Percentiles rank a stretch among this genome's conserved stretches.
Evolutionary conservation across 2,797 vertebrate genomes (phyloP).

Genomic region (Takifugu rubripes): DNA sequence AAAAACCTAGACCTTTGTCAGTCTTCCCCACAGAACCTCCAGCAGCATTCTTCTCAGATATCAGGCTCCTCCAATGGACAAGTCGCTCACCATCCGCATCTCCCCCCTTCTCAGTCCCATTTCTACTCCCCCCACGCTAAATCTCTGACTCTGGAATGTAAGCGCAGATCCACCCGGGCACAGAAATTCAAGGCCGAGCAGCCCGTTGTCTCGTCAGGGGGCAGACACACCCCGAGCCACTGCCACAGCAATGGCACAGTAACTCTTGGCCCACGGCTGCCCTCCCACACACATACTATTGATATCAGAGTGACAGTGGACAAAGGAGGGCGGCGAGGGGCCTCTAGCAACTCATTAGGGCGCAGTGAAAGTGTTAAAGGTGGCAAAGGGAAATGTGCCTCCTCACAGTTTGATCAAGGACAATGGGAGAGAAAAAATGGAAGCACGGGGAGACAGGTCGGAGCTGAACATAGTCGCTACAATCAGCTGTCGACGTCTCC

Average conservation of each 20-base stretch:
- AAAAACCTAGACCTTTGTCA: slow-evolving; percentile 77
- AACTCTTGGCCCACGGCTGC: slow-evolving; percentile 70
- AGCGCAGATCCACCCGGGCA: slow-evolving; percentile 62
- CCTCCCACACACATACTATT: slow-evolving; percentile 78
- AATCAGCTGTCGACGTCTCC: slow-evolving; percentile 66
- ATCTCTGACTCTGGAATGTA: slow-evolving; percentile 76
- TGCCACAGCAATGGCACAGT: slow-evolving; percentile 75
- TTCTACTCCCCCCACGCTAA: slow-evolving; percentile 65
- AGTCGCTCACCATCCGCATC: slow-evolving; percentile 52
- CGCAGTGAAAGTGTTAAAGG: slow-evolving; percentile 59
- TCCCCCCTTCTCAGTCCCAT: slow-evolving; percentile 57
- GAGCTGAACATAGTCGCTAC: slow-evolving; percentile 54
- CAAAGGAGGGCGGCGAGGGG: slow-evolving; percentile 61
- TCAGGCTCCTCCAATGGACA: slow-evolving; percentile 62
- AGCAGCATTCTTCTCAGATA: slow-evolving; percentile 67
- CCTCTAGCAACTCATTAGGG: slow-evolving; percentile 66
- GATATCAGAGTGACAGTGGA: slow-evolving; percentile 79
- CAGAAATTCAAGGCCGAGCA: slow-evolving; percentile 68
- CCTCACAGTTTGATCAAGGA: slow-evolving; percentile 71
- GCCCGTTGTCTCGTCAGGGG: slow-evolving; percentile 46
- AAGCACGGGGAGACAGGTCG: slow-evolving; percentile 45
- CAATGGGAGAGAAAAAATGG: slow-evolving; percentile 66
- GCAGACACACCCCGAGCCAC: slow-evolving; percentile 64
- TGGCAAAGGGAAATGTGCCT: slow-evolving; percentile 60
- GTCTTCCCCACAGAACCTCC: slow-evolving; percentile 69